phyloP scores from a whole-genome alignment of 2,888 invertebrate species.

The Drosophila nr. medialis region DNA sequence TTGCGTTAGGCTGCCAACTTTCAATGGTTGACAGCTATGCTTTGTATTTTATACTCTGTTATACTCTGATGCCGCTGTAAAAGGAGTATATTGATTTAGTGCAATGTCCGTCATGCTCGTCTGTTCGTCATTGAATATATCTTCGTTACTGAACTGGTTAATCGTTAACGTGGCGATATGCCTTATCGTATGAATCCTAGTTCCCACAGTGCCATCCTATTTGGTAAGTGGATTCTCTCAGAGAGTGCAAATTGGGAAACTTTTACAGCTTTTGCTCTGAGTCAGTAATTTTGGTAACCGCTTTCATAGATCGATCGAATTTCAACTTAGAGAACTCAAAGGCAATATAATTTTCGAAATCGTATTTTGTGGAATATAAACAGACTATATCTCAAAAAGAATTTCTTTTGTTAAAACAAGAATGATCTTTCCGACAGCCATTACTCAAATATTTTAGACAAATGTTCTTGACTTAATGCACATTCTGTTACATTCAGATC shows the following conservation, averaged over 20 bases:
- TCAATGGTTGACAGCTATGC: constrained; percentile 2
- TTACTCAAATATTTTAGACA: background rate
- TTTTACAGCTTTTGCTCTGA: background rate
- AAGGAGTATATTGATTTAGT: background rate
- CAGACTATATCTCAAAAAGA: background rate
- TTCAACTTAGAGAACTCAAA: background rate
- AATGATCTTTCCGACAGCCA: background rate
- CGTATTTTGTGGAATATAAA: background rate
- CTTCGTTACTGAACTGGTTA: background rate
- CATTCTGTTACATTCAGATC: background rate
- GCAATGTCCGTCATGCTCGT: background rate
- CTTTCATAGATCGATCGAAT: background rate
- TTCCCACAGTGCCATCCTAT: background rate
- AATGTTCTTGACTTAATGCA: background rate
- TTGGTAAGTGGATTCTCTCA: background rate
- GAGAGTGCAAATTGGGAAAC: background rate
- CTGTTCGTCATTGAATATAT: background rate
- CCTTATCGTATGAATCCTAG: too few species aligned
- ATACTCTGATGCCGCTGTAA: background rate
- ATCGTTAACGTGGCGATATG: background rate
- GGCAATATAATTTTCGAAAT: background rate
- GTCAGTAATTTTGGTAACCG: background rate
- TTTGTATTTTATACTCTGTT: background rate
- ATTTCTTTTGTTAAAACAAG: background rate
- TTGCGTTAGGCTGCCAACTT: constrained; percentile 17